Conservation (phyloP, 2,113 vertebrate genomes). For the Mola mola region DNA sequence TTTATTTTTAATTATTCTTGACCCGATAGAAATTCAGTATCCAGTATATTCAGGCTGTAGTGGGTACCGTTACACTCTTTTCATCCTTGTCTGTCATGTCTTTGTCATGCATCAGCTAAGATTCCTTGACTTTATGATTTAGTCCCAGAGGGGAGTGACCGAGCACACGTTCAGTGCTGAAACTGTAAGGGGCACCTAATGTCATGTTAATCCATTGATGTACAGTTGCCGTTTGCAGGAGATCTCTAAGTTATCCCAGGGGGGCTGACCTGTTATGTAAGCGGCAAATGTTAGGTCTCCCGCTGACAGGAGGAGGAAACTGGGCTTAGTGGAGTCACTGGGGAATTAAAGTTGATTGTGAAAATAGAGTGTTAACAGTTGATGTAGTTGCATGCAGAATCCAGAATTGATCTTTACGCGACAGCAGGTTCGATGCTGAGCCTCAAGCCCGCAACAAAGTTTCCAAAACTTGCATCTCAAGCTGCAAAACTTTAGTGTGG, state of each 20-base stretch:
- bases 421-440: slow-evolving; percentile 9
- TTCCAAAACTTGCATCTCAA: slow-evolving; percentile 34
- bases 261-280: slow-evolving; percentile 51
- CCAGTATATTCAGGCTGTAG: too few relatives aligned
- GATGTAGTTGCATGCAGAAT: slow-evolving; percentile 4
- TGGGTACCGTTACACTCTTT: too few relatives aligned
- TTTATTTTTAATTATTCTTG: too few relatives aligned
- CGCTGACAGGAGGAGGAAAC: slow-evolving; percentile 42
- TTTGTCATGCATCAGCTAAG: not conserved
- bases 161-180: not conserved
- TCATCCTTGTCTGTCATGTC: not conserved
- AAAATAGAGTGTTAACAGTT: slow-evolving; percentile 36
- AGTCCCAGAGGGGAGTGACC: not conserved
- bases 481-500: slow-evolving; percentile 21
- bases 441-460: slow-evolving; percentile 5
- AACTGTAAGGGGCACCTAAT: slow-evolving; percentile 29
- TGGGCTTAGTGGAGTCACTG: slow-evolving; percentile 36
- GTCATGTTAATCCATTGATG: slow-evolving; percentile 70
- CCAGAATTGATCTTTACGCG: not conserved
- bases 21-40: too few relatives aligned
- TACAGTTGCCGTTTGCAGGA: slow-evolving; percentile 60
- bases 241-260: slow-evolving; percentile 38
- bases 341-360: slow-evolving; percentile 46
- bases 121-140: slow-evolving; percentile 11
- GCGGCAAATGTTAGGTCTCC: slow-evolving; percentile 72